Conservation (phyloP, 2,797 vertebrate genomes). For the Erpetoichthys calabaricus region DNA sequence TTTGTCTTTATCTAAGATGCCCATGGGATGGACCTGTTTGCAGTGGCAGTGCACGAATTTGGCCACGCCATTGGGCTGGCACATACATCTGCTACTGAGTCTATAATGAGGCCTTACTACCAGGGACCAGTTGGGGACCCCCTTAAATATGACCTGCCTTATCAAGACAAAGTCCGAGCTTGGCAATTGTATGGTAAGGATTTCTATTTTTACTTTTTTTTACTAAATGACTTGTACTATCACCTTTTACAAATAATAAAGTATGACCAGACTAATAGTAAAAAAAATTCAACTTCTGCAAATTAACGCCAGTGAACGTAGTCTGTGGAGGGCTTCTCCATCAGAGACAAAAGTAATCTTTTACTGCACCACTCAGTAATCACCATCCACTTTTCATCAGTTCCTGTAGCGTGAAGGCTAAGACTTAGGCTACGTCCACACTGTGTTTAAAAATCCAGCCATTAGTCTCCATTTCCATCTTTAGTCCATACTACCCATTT, state of each 20-base stretch:
- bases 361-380: too few species aligned
- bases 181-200: constrained; percentile 86
- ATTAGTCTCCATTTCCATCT: too few species aligned
- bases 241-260: not conserved
- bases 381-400: too few species aligned
- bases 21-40: constrained; percentile 85
- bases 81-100: constrained; percentile 74
- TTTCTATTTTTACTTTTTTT: too few species aligned
- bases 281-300: too few species aligned
- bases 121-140: constrained; percentile 92
- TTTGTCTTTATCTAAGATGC: constrained; percentile 46
- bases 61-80: constrained; percentile 89
- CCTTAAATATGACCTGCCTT: constrained; percentile 81
- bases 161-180: constrained; percentile 81
- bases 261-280: not conserved
- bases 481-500: too few species aligned
- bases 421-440: too few species aligned
- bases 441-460: too few species aligned
- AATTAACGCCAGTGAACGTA: too few species aligned
- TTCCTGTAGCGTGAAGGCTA: too few species aligned
- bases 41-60: constrained; percentile 90
- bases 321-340: too few species aligned
- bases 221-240: not conserved
- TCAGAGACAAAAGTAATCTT: too few species aligned
- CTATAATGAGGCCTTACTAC: constrained; percentile 96